Evolutionary conservation across 2,888 invertebrate species (phyloP).

Genomic region (Polydrusus cervinus): DNA sequence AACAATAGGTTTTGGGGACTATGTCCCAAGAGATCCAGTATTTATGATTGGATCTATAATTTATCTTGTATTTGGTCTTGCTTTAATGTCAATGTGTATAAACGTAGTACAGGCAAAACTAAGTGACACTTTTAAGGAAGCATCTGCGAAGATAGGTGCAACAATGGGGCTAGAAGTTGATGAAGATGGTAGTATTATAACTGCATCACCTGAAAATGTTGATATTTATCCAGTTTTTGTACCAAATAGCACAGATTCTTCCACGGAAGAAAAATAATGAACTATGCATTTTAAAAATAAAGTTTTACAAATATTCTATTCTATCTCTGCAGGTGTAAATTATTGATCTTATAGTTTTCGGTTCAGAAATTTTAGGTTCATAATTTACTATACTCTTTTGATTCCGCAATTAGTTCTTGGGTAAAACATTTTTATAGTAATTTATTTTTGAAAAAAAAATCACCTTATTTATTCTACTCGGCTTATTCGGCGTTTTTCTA

Average conservation of each 20-base stretch:
- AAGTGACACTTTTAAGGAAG: conserved; percentile 84
- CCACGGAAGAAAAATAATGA: conserved; percentile 4
- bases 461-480: too few relatives aligned
- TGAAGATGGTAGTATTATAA: conserved; percentile 70
- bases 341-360: too few relatives aligned
- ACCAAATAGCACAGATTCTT: neutral
- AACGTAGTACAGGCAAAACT: conserved; percentile 91
- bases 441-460: too few relatives aligned
- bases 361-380: too few relatives aligned
- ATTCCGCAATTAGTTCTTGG: too few relatives aligned
- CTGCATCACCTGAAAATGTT: conserved; percentile 14
- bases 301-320: neutral
- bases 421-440: too few relatives aligned
- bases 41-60: conserved; percentile 93
- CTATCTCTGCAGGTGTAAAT: too few relatives aligned
- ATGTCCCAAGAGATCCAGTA: conserved; percentile 86
- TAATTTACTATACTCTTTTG: too few relatives aligned
- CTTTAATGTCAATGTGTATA: conserved; percentile 97
- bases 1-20: conserved; percentile 93
- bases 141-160: conserved; percentile 88
- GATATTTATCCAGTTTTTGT: conserved; percentile 1
- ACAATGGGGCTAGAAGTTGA: conserved; percentile 86
- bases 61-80: conserved; percentile 94
- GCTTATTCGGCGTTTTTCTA: too few relatives aligned
- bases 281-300: neutral